These are phyloP conservation scores for human DNA, from an alignment of 2,113 vertebrate species.

Conservation along the genomic window DNA sequence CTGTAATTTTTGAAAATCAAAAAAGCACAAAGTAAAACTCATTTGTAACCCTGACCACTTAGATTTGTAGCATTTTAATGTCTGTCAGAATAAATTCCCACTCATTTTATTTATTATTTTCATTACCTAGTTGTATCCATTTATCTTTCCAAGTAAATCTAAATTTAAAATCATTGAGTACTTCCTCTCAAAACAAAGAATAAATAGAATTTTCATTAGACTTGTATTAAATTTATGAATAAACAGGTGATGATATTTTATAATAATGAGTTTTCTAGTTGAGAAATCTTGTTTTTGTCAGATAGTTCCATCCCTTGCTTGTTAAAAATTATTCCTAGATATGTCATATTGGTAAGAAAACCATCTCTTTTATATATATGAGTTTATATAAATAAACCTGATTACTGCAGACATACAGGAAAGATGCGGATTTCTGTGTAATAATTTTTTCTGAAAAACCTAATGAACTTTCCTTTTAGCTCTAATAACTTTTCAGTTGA, in stretches of 20 bases:
- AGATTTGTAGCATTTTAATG: conserved; percentile 24
- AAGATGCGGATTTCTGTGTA: background rate
- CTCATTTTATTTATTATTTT: conserved; percentile 13
- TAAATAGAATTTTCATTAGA: conserved; percentile 19
- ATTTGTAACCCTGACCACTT: background rate
- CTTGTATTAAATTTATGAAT: background rate
- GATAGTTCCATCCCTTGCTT: background rate
- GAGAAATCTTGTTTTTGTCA: background rate
- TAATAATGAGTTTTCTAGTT: background rate
- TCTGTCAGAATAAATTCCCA: background rate
- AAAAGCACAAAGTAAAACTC: conserved; percentile 28
- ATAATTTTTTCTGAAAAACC: conserved; percentile 32
- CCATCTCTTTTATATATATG: background rate
- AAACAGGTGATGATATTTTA: conserved; percentile 4
- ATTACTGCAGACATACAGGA: background rate
- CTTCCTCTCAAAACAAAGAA: background rate
- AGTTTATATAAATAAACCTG: background rate
- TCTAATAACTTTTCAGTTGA: background rate
- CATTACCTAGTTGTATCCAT: conserved; percentile 1
- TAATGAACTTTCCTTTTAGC: conserved; percentile 8
- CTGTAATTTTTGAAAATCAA: conserved; percentile 9
- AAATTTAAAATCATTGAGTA: conserved; percentile 33
- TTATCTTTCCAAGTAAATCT: conserved; percentile 39
- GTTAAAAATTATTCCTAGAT: background rate
- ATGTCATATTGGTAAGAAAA: background rate